Evolutionary conservation across 2,113 vertebrate genomes (phyloP), one percentile per base, ranked within the genome.

Genomic region (Vimba vimba): DNA sequence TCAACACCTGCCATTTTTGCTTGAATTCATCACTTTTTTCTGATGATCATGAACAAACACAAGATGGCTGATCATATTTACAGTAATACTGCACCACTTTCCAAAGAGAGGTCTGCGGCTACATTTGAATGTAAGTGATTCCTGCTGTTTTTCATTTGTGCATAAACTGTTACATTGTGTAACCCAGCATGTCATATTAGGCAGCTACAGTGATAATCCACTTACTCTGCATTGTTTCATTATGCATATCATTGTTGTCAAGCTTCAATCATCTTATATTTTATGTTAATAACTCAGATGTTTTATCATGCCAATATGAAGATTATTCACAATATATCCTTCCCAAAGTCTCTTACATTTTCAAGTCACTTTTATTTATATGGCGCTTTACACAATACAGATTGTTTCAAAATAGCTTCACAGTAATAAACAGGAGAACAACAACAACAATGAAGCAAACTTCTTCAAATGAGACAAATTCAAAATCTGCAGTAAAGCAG

Each of bases 21-120:
- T 73, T 21, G 12, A 45, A 13, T 73, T 33, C 30, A 7, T 50
- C 4, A 27, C n/a, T 27, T 13, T n/a, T 52, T 3, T 50, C 45
- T 50, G 11, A 50, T 4, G n/a, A 25, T 15, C 4, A 25, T 25
- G n/a, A 13, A 6, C n/a, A 23, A 13, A 15, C 47, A 30, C 47
- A 52, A 52, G 47, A 76, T 76, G 74, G 17, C n/a, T 19, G 50
- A 76, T 55, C 50, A 57, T 52, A 30, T 76, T 52, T 52, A 76
- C 75, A 77, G 12, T 21, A 50, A 27, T 76, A 19, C 17, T 23
- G 68, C 60, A 2, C 60, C 12, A 27, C 60, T 64, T 25, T 27
- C 60, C 12, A 25, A 5, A 13, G 25, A 64, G 12, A 64, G n/a
- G n/a, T 12, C 25, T 2, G 60, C 27, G 12, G 25, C 60, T 27